Evolutionary conservation across 2,113 vertebrate species (phyloP), one percentile per base, ranked within the genome.

Genomic region (Epinephelus cyanopodus): DNA sequence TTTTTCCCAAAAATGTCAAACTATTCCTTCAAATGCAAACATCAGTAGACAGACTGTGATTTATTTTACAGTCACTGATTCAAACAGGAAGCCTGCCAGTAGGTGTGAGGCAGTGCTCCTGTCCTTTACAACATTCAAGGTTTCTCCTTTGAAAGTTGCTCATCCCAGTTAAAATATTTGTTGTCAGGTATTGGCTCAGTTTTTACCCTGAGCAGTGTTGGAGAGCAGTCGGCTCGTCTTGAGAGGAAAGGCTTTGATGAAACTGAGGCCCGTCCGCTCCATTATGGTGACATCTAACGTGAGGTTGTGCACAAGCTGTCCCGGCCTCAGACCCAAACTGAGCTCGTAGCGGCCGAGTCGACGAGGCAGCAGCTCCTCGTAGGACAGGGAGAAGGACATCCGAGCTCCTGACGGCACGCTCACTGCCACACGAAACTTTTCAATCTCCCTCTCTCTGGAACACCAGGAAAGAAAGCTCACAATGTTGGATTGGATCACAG

Each of bases 371-470:
- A 97, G 87, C 83, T 97, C 95, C 79, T 98, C 96, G 0, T 96
- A 97, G 62, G 90, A 70, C 58, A 97, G 79, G 11, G 82, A 88
- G 85, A 97, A 97, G 64, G 89, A 93, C 62, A 95, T 85, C 1
- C 87, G 89, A 25, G 90, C 82, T 14, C 95, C 94, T 2, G 95
- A 86, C 15, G 95, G 95, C 3, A 97, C 95, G 4, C 89, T 97
- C 64, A 96, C 94, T 0, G 94, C 96, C 23, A 97, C 96, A 0
- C 92, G 88, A 61, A 97, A 97, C 91, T 95, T 97, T 78, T 97
- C 95, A 0, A 91, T 95, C 87, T 97, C 95, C 54, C 92, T 78
- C 75, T 96, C 95, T 83, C 95, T 97, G 86, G 13, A 65, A 62
- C 21, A 47, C 17, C 52, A 18, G 19, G 11, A 77, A 80, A 21